phyloP scores from a whole-genome alignment of 2,888 invertebrate genomes.

The Celastrina argiolus region DNA sequence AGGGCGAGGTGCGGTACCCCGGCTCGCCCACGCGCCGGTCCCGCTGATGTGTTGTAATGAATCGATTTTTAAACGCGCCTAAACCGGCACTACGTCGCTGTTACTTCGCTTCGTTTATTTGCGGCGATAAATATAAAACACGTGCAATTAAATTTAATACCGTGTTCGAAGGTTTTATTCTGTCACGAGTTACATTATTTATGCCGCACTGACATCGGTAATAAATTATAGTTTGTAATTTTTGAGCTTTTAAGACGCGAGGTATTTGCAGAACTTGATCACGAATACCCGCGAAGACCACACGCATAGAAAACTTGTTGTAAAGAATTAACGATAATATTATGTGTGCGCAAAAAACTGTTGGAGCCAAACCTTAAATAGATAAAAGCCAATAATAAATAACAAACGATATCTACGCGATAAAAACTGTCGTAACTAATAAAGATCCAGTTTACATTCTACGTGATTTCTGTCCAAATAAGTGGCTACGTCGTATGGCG shows the following conservation, averaged over 20 bases:
- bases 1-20: neutral
- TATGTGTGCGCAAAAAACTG: neutral
- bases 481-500: too few relatives aligned
- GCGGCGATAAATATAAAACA: constrained; percentile 11
- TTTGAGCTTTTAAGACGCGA: neutral
- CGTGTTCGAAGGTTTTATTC: neutral
- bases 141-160: neutral
- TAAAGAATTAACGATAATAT: neutral
- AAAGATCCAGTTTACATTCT: neutral
- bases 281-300: neutral
- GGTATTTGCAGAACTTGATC: neutral
- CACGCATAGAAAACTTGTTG: neutral
- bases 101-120: neutral
- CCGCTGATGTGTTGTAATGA: constrained; percentile 9
- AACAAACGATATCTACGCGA: neutral
- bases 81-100: neutral
- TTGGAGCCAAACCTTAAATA: neutral
- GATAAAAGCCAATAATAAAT: neutral
- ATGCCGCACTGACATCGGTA: neutral
- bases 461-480: neutral
- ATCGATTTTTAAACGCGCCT: constrained; percentile 9
- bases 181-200: neutral
- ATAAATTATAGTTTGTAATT: constrained; percentile 2
- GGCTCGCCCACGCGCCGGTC: neutral
- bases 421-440: neutral